Percentiles rank a stretch among this genome's conserved stretches.
phyloP scores from a whole-genome alignment of 2,797 vertebrate genomes.

The Sebastes wilsoni region DNA sequence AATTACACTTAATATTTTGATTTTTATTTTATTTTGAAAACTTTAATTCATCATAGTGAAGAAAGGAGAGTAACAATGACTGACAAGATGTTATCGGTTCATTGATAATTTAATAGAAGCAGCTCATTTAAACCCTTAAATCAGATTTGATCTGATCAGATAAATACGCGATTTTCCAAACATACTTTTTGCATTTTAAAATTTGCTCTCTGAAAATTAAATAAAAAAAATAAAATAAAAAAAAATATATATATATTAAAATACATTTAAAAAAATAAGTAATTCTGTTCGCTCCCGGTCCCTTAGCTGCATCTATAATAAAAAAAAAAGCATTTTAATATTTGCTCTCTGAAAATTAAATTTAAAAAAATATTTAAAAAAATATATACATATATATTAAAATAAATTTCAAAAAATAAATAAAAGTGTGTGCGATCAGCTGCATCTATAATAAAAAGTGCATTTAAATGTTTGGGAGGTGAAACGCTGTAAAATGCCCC shows the following conservation, averaged over 20 bases:
- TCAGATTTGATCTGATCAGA: not conserved
- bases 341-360: not conserved
- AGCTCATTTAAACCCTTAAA: not conserved
- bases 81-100: not conserved
- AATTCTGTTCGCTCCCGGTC: too few relatives aligned
- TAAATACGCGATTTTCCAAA: not conserved
- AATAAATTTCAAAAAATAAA: not conserved
- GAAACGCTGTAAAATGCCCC: constrained; percentile 38
- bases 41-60: not conserved
- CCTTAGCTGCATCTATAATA: too few relatives aligned
- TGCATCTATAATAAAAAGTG: not conserved
- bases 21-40: not conserved
- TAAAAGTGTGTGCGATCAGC: not conserved
- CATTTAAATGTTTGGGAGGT: constrained; percentile 14
- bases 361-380: too few relatives aligned
- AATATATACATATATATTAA: too few relatives aligned
- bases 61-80: not conserved
- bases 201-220: not conserved
- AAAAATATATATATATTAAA: too few relatives aligned
- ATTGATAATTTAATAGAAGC: not conserved
- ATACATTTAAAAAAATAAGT: fast-evolving
- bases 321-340: not conserved
- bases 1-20: not conserved
- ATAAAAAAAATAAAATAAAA: not conserved
- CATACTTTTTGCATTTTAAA: not conserved